Evolutionary conservation across 2,888 invertebrate genomes (phyloP), one percentile per base, ranked within the genome.

Genomic region (Ochropacha duplaris): DNA sequence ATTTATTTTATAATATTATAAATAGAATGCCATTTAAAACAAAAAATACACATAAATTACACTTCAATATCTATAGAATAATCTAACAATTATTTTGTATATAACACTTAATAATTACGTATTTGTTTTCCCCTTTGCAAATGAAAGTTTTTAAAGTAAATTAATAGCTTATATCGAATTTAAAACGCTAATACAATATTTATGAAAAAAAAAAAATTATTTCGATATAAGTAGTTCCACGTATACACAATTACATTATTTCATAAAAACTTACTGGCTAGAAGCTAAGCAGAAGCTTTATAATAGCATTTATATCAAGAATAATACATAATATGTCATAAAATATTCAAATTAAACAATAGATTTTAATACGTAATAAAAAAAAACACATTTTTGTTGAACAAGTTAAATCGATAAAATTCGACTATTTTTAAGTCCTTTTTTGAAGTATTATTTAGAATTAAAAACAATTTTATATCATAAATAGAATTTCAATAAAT

Each of bases 61-160:
- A 12, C 4, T 16, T 6, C 19, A 6, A 44, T 19, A 39, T 39
- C 16, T 44, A 6, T 31, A 12, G 16, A 44, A 9, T 44, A 44
- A 19, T 14, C 39, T 44, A 44, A 44, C 44, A 44, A 19, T 44
- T 4, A 31, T 31, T 31, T 19, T 44, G 44, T 65, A 66, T 71
- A 71, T 81, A 84, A 85, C 78, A 78, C 81, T 87, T 86, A 84
- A 64, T 69, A 61, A 71, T 86, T 90, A 91, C 91, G 91, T 91
- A 90, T 91, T 85, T 84, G 83, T 88, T 91, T 92, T 91, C 90
- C 90, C 91, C 90, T 89, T 87, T 82, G 79, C 79, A 82, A 84
- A 83, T 60, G 72, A 80, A 80, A 52, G 16, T 11, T 4, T 16
- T 31, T 31, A 2, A 22, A 12, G 22, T 16, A 52, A 52, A 31